Evolutionary conservation across 2,797 vertebrate species (phyloP).

Genomic region (Paramormyrops hopkinsi): DNA sequence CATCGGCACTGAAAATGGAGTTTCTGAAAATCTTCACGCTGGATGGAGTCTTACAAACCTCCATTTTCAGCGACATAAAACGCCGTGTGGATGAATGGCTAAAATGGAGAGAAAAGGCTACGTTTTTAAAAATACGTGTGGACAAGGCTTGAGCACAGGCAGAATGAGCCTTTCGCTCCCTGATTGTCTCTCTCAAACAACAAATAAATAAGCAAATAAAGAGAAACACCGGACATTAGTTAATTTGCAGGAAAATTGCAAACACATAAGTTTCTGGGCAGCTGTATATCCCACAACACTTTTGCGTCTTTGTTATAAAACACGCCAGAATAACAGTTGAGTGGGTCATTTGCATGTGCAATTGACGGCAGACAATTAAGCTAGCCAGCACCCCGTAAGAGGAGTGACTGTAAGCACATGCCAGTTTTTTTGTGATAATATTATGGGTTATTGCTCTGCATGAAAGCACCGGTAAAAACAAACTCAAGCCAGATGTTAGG

Average conservation of each 20-base stretch:
- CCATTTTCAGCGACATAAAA: not conserved
- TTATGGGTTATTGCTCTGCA: not conserved
- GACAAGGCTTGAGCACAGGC: conserved; percentile 30
- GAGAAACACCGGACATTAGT: not conserved
- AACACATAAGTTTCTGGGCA: not conserved
- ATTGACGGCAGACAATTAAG: not conserved
- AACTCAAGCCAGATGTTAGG: not conserved
- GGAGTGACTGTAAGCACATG: not conserved
- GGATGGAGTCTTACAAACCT: not conserved
- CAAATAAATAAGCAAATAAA: conserved; percentile 13
- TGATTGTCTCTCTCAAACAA: conserved; percentile 21
- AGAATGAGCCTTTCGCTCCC: conserved; percentile 35
- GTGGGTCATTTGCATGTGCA: not conserved
- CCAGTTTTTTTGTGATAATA: not conserved
- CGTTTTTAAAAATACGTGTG: not conserved
- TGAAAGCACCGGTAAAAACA: not conserved
- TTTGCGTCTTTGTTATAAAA: not conserved
- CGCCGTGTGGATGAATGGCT: not conserved
- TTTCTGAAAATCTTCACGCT: not conserved
- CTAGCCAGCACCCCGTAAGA: not conserved
- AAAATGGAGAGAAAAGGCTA: not conserved
- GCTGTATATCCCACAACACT: not conserved
- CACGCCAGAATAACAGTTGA: not conserved
- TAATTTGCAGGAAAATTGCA: not conserved
- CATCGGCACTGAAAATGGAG: not conserved